A percentile compares a stretch with the other conserved stretches of the same genome.
phyloP scores from a whole-genome alignment of 2,888 invertebrate species.

The Drosophila nr. perissopoda region DNA sequence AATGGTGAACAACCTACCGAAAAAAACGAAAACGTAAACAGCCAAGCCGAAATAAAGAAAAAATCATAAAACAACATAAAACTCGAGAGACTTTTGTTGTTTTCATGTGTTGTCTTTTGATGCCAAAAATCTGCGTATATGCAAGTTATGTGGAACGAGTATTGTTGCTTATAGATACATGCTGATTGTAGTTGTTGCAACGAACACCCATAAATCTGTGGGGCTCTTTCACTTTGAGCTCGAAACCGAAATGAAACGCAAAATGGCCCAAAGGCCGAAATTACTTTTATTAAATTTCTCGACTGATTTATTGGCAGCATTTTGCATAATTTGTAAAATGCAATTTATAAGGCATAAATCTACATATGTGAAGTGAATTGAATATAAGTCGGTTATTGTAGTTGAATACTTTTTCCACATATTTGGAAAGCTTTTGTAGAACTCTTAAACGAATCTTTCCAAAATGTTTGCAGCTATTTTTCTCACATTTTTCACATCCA shows the following conservation, averaged over 20 bases:
- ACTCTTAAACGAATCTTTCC: neutral
- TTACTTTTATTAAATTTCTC: constrained; percentile 56
- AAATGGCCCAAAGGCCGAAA: constrained; percentile 48
- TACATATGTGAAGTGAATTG: neutral
- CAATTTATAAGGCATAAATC: constrained; percentile 16
- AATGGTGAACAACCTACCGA: constrained; percentile 49
- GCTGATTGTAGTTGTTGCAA: constrained; percentile 31
- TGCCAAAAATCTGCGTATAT: constrained; percentile 51
- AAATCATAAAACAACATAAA: constrained; percentile 4
- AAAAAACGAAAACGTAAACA: constrained; percentile 26
- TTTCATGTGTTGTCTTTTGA: constrained; percentile 16
- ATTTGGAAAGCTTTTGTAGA: neutral
- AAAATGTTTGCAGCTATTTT: neutral
- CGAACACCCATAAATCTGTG: constrained; percentile 57
- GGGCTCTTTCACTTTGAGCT: constrained; percentile 60
- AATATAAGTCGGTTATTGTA: neutral
- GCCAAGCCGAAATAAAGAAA: constrained; percentile 24
- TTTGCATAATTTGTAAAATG: constrained; percentile 42
- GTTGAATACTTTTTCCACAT: neutral
- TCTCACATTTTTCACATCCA: neutral
- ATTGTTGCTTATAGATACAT: constrained; percentile 27
- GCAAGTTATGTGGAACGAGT: constrained; percentile 47
- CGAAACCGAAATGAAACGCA: constrained; percentile 30
- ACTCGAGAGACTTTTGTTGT: constrained; percentile 28
- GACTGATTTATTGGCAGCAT: constrained; percentile 58